Evolutionary conservation across 2,113 vertebrate species (phyloP).

Genomic region (Neopipo cinnamomea): DNA sequence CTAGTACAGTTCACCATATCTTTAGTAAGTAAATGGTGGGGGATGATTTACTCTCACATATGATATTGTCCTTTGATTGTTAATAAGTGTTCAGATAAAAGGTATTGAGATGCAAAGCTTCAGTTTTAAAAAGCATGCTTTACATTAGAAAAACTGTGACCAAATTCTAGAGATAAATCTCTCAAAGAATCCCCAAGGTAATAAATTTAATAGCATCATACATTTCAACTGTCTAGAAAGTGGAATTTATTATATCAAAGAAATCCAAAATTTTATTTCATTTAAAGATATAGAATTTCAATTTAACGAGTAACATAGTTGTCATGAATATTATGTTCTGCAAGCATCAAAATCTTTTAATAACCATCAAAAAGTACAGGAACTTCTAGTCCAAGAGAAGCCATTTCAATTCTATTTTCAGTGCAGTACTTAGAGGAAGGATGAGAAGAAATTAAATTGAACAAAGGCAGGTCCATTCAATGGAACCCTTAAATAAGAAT

Average conservation of each 20-base stretch:
- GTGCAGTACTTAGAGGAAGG: neutral
- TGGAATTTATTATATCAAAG: neutral
- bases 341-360: neutral
- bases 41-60: neutral
- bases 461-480: neutral
- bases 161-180: neutral
- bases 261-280: neutral
- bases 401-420: neutral
- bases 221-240: neutral
- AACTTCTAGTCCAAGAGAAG: neutral
- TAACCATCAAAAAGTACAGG: neutral
- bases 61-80: neutral
- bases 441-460: neutral
- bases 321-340: neutral
- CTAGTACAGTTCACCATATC: neutral
- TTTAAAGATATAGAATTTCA: neutral
- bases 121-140: neutral
- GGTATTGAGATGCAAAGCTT: neutral
- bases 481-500: neutral
- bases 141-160: neutral
- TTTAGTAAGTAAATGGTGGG: neutral
- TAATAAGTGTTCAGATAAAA: neutral
- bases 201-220: neutral
- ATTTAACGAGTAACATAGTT: neutral
- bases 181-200: neutral